Percentiles rank a stretch among this genome's conserved stretches.
phyloP scores from a whole-genome alignment of 2,113 vertebrate species.

The Calonectris borealis region DNA sequence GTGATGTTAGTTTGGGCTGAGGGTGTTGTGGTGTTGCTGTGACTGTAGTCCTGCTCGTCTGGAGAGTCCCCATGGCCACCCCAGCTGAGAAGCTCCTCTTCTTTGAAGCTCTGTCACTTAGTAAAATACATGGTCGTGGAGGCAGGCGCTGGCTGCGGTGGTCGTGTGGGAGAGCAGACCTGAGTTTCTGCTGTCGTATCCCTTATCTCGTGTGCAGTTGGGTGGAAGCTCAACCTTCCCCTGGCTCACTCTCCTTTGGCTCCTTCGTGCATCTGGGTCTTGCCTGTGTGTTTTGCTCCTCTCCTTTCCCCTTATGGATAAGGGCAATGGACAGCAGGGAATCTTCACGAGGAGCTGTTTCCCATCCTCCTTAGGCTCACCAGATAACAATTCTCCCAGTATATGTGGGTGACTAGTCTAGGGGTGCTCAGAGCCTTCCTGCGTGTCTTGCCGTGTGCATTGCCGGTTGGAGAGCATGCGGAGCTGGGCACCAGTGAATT shows the following conservation, averaged over 20 bases:
- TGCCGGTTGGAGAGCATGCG: not conserved
- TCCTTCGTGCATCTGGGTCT: not conserved
- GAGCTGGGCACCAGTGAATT: not conserved
- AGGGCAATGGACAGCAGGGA: not conserved
- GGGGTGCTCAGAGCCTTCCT: too few relatives aligned
- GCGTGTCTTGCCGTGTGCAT: fast-evolving
- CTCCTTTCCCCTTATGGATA: not conserved
- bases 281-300: not conserved
- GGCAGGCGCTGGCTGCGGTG: not conserved
- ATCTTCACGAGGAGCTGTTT: not conserved
- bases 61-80: not conserved
- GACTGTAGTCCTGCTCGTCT: not conserved
- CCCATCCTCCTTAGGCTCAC: not conserved
- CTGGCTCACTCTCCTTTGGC: not conserved
- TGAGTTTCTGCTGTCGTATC: fast-evolving
- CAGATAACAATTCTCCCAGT: not conserved
- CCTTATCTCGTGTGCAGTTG: too few relatives aligned
- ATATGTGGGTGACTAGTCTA: not conserved
- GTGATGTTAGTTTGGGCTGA: not conserved
- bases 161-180: not conserved
- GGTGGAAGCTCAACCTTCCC: not conserved
- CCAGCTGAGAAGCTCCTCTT: not conserved
- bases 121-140: fast-evolving
- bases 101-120: not conserved
- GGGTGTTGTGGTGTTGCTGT: not conserved